phyloP scores from a whole-genome alignment of 1,140 invertebrate species.

The Melipona quadrifasciata region DNA sequence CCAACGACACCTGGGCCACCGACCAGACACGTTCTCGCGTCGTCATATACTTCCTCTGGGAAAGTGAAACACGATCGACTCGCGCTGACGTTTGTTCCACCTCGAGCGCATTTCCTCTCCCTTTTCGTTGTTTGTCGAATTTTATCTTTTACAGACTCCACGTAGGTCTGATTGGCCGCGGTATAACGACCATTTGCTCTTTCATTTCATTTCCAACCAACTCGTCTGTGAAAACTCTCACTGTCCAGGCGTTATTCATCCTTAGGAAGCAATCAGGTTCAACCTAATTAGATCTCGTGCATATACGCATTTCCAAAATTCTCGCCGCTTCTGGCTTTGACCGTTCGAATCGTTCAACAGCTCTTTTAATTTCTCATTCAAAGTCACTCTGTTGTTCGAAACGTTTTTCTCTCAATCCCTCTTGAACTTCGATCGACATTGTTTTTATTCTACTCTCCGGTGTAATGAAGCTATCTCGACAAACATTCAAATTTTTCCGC shows the following conservation, averaged over 20 bases:
- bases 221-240: constrained; percentile 4
- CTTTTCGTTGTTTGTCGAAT: not conserved
- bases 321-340: too few species aligned
- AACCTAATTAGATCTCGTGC: too few species aligned
- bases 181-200: not conserved
- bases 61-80: not conserved
- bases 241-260: not conserved
- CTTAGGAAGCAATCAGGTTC: not conserved
- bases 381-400: not conserved
- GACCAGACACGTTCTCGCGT: not conserved
- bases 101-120: not conserved
- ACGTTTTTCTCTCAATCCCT: not conserved
- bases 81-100: not conserved
- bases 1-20: constrained; percentile 10
- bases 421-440: not conserved
- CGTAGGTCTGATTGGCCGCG: not conserved
- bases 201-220: not conserved
- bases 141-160: not conserved
- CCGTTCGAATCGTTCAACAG: not conserved
- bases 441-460: not conserved
- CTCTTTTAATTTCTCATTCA: not conserved
- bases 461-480: not conserved
- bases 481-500: not conserved
- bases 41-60: not conserved
- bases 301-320: too few species aligned